Percentiles rank a stretch among this genome's conserved stretches.
Conservation (phyloP, 2,113 vertebrate genomes). For the Manacus vitellinus region DNA sequence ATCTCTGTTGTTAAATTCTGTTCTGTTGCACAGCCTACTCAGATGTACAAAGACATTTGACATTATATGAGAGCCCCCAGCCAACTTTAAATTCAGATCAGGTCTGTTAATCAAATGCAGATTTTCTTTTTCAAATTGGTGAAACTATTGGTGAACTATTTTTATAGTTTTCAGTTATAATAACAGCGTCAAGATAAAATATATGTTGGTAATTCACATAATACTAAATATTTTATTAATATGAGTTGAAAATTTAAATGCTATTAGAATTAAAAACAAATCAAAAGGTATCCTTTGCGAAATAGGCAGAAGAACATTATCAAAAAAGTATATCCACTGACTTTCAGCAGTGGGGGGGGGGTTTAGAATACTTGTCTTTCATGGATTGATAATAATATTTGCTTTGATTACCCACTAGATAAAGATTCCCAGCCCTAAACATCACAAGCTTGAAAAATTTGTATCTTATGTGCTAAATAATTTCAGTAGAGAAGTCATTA, state of each 20-base stretch:
- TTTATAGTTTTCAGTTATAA: background rate
- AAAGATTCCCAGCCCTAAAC: background rate
- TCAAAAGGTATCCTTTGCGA: background rate
- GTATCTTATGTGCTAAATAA: slow-evolving; percentile 29
- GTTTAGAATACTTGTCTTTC: background rate
- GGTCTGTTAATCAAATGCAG: background rate
- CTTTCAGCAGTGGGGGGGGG: background rate
- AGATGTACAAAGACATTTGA: background rate
- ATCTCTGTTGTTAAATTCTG: background rate
- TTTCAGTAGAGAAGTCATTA: slow-evolving; percentile 37
- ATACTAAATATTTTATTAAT: background rate
- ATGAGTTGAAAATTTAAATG: background rate
- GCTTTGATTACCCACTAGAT: background rate
- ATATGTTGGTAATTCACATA: background rate
- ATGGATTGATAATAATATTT: background rate
- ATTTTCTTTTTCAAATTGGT: background rate
- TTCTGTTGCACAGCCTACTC: background rate
- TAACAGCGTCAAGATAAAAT: background rate
- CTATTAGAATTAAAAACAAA: background rate
- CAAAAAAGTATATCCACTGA: background rate
- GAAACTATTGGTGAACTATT: background rate
- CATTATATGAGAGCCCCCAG: background rate
- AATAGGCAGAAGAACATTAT: background rate
- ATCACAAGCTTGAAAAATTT: background rate
- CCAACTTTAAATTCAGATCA: background rate